These are phyloP conservation scores for Spodoptera picta DNA, from an alignment of 2,888 invertebrate genomes.

Conservation along the genomic window DNA sequence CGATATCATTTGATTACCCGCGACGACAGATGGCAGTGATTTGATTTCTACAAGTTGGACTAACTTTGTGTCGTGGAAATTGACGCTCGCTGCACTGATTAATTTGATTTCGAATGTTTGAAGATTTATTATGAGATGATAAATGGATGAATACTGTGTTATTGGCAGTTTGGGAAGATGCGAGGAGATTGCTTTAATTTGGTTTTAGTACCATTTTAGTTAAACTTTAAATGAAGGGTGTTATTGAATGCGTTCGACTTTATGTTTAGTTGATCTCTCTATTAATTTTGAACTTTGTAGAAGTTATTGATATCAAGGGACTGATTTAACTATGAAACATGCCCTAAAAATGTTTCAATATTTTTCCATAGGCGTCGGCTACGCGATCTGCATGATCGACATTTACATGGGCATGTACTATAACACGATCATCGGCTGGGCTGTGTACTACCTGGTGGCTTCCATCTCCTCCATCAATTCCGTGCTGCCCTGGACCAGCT, in stretches of 20 bases:
- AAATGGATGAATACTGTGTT: slow-evolving; percentile 71
- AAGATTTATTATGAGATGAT: slow-evolving; percentile 79
- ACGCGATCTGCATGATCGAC: slow-evolving; percentile 98
- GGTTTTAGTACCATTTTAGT: slow-evolving; percentile 34
- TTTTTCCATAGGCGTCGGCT: slow-evolving; percentile 94
- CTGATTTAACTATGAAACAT: no score
- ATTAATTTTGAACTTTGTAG: no score
- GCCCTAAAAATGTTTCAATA: no score
- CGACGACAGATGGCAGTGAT: slow-evolving; percentile 81
- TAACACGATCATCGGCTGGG: slow-evolving; percentile 99
- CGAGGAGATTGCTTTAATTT: slow-evolving; percentile 47
- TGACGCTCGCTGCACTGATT: slow-evolving; percentile 70
- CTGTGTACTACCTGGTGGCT: slow-evolving; percentile 96
- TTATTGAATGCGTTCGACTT: slow-evolving; percentile 6
- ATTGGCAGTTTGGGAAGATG: slow-evolving; percentile 61
- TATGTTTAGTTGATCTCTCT: background rate
- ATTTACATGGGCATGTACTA: slow-evolving; percentile 99
- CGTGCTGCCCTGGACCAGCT: slow-evolving; percentile 95
- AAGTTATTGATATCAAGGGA: no score
- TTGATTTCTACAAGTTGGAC: slow-evolving; percentile 74
- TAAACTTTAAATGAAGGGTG: slow-evolving; percentile 21
- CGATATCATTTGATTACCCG: slow-evolving; percentile 84
- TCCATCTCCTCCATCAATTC: slow-evolving; percentile 94
- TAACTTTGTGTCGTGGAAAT: slow-evolving; percentile 75
- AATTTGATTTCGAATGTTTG: slow-evolving; percentile 81